Evolutionary conservation across 2,113 vertebrate genomes (phyloP).

Genomic region (Vombatus ursinus): DNA sequence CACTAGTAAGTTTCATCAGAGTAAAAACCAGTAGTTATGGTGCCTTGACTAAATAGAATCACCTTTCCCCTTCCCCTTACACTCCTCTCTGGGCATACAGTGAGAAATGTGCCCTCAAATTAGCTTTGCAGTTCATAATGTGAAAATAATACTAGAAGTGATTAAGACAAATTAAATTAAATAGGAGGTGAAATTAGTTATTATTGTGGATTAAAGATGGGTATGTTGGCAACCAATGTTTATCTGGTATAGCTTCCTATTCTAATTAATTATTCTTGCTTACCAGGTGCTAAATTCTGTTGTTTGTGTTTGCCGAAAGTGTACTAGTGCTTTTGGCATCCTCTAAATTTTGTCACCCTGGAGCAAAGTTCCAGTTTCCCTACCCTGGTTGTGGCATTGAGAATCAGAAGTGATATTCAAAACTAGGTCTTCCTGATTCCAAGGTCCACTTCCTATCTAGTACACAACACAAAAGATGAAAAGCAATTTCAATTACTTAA

Average conservation of each 20-base stretch:
- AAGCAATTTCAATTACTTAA: neutral
- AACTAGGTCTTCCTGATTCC: neutral
- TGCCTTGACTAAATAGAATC: neutral
- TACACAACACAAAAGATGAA: neutral
- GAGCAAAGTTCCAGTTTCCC: neutral
- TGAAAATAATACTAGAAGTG: neutral
- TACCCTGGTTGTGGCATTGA: neutral
- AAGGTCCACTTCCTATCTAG: neutral
- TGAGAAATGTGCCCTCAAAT: neutral
- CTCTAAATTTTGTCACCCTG: neutral
- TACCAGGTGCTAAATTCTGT: neutral
- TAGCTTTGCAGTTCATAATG: neutral
- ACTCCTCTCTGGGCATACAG: neutral
- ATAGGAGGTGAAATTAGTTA: neutral
- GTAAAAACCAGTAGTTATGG: neutral
- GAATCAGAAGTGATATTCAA: neutral
- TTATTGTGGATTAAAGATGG: neutral
- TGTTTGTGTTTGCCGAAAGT: neutral
- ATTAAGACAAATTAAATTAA: neutral
- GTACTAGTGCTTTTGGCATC: neutral
- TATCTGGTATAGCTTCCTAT: neutral
- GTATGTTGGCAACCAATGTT: neutral
- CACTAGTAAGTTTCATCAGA: neutral
- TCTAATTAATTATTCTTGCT: neutral
- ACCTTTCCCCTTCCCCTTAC: neutral